Conservation (phyloP, 2,888 invertebrate species). For the Corbicula japonica region DNA sequence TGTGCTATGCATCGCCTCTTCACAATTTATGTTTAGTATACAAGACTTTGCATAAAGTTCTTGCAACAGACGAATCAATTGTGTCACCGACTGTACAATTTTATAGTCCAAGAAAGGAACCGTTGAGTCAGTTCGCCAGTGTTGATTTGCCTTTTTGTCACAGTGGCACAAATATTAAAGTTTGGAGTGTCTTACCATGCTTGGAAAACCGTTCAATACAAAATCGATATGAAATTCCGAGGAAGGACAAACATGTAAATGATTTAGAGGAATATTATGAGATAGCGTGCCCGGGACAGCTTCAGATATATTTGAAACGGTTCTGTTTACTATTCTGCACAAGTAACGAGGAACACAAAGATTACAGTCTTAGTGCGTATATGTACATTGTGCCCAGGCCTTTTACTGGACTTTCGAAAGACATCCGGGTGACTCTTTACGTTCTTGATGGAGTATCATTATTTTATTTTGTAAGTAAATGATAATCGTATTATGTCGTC, state of each 20-base stretch:
- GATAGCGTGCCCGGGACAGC: not conserved
- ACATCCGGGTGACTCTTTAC: not conserved
- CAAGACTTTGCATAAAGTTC: not conserved
- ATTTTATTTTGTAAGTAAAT: no score
- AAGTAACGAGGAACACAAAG: not conserved
- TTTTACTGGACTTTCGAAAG: not conserved
- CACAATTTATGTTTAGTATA: not conserved
- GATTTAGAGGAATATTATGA: not conserved
- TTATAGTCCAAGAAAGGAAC: not conserved
- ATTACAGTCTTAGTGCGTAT: not conserved
- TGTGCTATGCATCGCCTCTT: slow-evolving; percentile 3
- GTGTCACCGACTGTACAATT: slow-evolving; percentile 2
- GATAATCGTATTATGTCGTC: no score
- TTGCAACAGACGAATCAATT: not conserved
- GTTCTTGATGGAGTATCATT: slow-evolving; percentile 2
- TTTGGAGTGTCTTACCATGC: not conserved
- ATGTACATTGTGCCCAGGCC: not conserved
- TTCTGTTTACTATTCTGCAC: slow-evolving; percentile 6
- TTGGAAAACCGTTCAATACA: not conserved
- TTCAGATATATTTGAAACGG: slow-evolving; percentile 1
- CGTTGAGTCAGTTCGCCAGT: not conserved
- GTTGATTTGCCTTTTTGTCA: not conserved
- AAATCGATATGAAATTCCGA: not conserved
- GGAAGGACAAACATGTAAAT: not conserved
- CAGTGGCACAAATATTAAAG: not conserved